Evolutionary conservation across 2,113 vertebrate genomes (phyloP).

Genomic region (Edolisoma coerulescens): DNA sequence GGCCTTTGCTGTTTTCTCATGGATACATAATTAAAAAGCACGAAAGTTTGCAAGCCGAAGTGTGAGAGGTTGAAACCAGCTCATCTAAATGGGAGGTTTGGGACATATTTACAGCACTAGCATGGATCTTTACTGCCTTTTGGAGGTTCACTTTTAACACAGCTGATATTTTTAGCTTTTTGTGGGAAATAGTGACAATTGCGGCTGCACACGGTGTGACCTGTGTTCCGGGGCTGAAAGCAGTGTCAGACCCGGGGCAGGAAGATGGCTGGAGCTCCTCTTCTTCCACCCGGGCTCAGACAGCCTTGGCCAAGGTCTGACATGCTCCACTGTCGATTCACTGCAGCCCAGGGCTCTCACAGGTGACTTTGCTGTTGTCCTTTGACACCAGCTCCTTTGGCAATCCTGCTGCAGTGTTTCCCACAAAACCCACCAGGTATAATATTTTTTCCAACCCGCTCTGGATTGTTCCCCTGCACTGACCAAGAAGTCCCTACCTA

Average conservation of each 20-base stretch:
- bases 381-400: background rate
- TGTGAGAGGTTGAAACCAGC: background rate
- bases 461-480: background rate
- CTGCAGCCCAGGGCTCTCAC: fast-evolving
- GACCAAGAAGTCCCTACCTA: fast-evolving
- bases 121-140: background rate
- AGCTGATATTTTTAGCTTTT: background rate
- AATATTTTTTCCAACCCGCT: fast-evolving
- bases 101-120: background rate
- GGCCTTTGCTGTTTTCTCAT: background rate
- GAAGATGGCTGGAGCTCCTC: background rate
- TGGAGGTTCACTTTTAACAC: background rate
- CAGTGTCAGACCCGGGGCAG: fast-evolving
- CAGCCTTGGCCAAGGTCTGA: background rate
- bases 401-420: background rate
- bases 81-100: background rate
- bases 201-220: fast-evolving
- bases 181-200: background rate
- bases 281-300: background rate
- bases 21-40: background rate
- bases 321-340: fast-evolving
- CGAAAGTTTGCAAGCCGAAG: background rate
- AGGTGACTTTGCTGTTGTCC: background rate
- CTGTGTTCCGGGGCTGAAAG: background rate
- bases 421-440: background rate